These are phyloP conservation scores for Ptiloglossa arizonensis DNA, from an alignment of 1,140 invertebrate genomes.

Conservation along the genomic window DNA sequence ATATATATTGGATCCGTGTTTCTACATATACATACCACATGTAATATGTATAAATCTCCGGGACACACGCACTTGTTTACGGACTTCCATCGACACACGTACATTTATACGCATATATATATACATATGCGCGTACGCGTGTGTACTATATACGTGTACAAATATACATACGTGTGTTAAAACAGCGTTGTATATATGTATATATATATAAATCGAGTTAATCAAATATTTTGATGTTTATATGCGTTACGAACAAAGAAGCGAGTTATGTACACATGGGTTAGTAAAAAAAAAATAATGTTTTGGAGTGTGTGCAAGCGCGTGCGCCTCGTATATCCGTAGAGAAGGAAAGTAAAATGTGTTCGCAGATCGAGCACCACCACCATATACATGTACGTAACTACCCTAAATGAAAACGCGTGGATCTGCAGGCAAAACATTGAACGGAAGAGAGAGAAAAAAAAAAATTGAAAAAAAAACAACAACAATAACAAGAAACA, in stretches of 20 bases:
- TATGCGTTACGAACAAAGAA: slow-evolving; percentile 82
- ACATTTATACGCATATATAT: slow-evolving; percentile 61
- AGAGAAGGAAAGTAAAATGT: not conserved
- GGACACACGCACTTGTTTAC: not conserved
- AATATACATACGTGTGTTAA: slow-evolving; percentile 61
- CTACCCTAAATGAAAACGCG: slow-evolving; percentile 7
- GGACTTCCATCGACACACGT: not conserved
- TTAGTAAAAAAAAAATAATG: slow-evolving; percentile 79
- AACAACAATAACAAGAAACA: too few species aligned
- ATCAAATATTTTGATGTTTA: slow-evolving; percentile 78
- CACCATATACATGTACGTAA: slow-evolving; percentile 33
- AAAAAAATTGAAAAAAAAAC: too few species aligned
- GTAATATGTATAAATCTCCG: slow-evolving; percentile 9
- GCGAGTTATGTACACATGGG: slow-evolving; percentile 81
- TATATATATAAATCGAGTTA: slow-evolving; percentile 70
- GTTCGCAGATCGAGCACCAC: slow-evolving; percentile 47
- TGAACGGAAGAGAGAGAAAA: too few species aligned
- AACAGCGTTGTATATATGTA: slow-evolving; percentile 61
- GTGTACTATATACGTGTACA: slow-evolving; percentile 49
- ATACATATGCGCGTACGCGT: slow-evolving; percentile 60
- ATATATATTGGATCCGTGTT: slow-evolving; percentile 47
- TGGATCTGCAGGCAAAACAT: not conserved
- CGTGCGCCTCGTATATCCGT: slow-evolving; percentile 28
- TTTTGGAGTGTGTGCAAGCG: slow-evolving; percentile 60
- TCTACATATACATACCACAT: not conserved